These are phyloP conservation scores for Anhinga anhinga DNA, from an alignment of 2,113 vertebrate genomes.

Conservation along the genomic window DNA sequence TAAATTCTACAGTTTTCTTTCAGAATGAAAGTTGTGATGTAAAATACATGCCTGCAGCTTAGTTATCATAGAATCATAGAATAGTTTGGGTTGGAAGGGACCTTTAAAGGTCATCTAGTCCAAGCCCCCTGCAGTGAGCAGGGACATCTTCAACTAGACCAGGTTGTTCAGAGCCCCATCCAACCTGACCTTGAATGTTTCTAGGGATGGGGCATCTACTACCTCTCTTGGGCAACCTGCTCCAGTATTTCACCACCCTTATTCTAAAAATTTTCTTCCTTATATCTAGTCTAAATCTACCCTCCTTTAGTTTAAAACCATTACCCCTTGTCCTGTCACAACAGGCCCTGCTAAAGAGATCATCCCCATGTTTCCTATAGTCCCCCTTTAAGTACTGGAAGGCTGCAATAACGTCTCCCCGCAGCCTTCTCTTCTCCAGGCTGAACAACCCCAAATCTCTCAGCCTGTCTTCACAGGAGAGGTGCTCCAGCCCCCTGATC, in stretches of 20 bases:
- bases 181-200: neutral
- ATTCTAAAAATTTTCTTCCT: rapidly evolving
- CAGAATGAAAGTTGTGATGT: neutral
- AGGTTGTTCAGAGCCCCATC: neutral
- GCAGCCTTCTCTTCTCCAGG: neutral
- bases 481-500: neutral
- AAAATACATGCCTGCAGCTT: neutral
- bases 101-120: neutral
- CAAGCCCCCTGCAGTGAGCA: neutral
- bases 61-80: neutral
- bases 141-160: neutral
- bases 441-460: neutral
- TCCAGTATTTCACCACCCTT: neutral
- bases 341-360: neutral
- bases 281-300: neutral
- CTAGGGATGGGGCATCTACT: neutral
- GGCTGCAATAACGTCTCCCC: neutral
- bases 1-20: neutral
- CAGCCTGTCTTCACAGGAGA: neutral
- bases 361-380: neutral
- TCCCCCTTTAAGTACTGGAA: neutral
- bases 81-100: neutral
- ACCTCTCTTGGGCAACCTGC: neutral
- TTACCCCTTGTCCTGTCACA: neutral
- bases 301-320: neutral